A percentile compares a stretch with the other conserved stretches of the same genome.
phyloP scores from a whole-genome alignment of 2,888 invertebrate species.

The Neoaliturus tenellus region DNA sequence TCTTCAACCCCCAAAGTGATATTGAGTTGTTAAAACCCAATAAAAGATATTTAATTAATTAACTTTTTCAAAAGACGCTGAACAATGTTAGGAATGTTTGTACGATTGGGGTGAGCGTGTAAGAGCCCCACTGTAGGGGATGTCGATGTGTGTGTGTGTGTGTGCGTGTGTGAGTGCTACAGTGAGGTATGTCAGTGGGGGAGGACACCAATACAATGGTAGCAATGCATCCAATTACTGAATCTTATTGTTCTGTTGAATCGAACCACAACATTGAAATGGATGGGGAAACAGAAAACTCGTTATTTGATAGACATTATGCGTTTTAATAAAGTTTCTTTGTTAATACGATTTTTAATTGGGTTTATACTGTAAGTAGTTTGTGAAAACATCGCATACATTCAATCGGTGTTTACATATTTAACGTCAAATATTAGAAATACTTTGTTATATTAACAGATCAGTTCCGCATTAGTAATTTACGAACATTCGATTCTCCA shows the following conservation, averaged over 20 bases:
- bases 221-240: conserved; percentile 43
- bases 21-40: too few relatives aligned
- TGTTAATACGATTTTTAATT: too few relatives aligned
- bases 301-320: neutral
- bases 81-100: conserved; percentile 11
- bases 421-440: too few relatives aligned
- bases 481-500: too few relatives aligned
- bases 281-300: conserved; percentile 9
- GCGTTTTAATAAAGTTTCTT: neutral
- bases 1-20: too few relatives aligned
- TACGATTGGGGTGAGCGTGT: conserved; percentile 10
- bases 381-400: too few relatives aligned
- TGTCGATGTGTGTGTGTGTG: neutral
- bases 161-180: neutral
- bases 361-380: too few relatives aligned
- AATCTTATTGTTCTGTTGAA: conserved; percentile 48
- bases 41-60: neutral
- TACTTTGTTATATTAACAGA: too few relatives aligned
- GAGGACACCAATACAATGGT: conserved; percentile 1
- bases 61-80: neutral
- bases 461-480: too few relatives aligned
- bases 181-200: conserved; percentile 13
- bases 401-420: too few relatives aligned
- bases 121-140: neutral
- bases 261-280: conserved; percentile 34